Conservation (phyloP, 1,140 invertebrate species). For the Brachionus sp. region DNA sequence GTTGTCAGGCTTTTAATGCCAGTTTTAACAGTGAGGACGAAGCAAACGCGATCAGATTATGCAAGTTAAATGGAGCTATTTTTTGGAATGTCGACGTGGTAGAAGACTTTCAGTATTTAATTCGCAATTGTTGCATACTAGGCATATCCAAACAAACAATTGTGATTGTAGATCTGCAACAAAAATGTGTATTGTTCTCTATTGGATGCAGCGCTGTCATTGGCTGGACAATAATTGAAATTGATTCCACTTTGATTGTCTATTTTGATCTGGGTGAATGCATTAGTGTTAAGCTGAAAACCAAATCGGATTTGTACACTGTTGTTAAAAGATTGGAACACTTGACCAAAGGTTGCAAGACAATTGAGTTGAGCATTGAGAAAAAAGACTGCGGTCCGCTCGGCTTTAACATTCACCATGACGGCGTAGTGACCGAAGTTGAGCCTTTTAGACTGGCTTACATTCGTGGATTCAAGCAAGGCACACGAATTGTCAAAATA, state of each 20-base stretch:
- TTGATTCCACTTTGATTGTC: slow-evolving; percentile 59
- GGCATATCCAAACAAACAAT: slow-evolving; percentile 81
- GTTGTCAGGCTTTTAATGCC: slow-evolving; percentile 31
- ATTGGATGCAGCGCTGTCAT: slow-evolving; percentile 77
- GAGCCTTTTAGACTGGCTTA: slow-evolving; percentile 80
- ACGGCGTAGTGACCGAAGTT: slow-evolving; percentile 89
- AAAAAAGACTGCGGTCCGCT: slow-evolving; percentile 78
- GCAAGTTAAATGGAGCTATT: slow-evolving; percentile 13
- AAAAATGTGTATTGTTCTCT: slow-evolving; percentile 78
- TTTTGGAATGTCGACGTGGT: slow-evolving; percentile 49
- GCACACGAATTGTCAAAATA: slow-evolving; percentile 80
- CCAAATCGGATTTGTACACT: slow-evolving; percentile 71
- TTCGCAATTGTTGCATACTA: slow-evolving; percentile 73
- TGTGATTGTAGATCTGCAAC: slow-evolving; percentile 76
- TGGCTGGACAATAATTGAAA: slow-evolving; percentile 71
- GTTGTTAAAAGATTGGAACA: slow-evolving; percentile 69
- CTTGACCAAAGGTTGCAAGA: slow-evolving; percentile 71
- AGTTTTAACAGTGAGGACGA: slow-evolving; percentile 15
- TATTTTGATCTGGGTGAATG: slow-evolving; percentile 33
- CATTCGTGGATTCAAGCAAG: slow-evolving; percentile 80
- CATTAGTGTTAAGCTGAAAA: slow-evolving; percentile 32
- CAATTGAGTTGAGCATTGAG: slow-evolving; percentile 70
- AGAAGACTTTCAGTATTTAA: slow-evolving; percentile 65
- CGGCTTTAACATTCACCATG: slow-evolving; percentile 90
- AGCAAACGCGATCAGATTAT: background rate